These are phyloP conservation scores for Rhinolophus ferrumequinum DNA, from an alignment of 2,113 vertebrate species.

Conservation along the genomic window DNA sequence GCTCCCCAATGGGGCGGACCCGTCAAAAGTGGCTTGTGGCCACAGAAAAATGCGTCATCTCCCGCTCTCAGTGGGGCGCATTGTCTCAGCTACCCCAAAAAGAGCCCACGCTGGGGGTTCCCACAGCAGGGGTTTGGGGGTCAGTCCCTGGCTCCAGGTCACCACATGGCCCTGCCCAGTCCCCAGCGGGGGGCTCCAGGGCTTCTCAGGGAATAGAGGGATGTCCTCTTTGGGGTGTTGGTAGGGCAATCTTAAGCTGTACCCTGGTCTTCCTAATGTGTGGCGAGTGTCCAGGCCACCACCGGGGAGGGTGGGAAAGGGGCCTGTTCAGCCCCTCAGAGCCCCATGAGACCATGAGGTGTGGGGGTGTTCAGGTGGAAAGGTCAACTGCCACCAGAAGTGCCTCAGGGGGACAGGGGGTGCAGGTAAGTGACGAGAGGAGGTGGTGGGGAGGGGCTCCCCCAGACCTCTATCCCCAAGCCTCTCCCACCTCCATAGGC, in stretches of 20 bases:
- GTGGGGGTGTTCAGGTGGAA: background rate
- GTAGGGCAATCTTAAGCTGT: background rate
- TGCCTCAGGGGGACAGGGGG: background rate
- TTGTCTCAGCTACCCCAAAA: conserved; percentile 26
- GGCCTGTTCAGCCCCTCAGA: background rate
- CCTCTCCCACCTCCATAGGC: background rate
- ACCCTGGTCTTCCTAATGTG: background rate
- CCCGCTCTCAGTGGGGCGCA: background rate
- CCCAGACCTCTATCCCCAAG: background rate
- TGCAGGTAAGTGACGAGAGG: background rate
- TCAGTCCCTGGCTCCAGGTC: background rate
- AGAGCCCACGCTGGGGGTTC: conserved; percentile 2
- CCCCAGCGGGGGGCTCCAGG: background rate
- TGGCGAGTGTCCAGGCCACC: background rate
- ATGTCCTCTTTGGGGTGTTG: background rate
- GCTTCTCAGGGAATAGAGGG: background rate
- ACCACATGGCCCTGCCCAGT: background rate
- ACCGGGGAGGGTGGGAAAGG: no score
- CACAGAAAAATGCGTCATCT: conserved; percentile 74
- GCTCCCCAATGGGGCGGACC: conserved; percentile 65
- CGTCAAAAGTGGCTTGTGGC: conserved; percentile 69
- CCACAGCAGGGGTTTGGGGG: background rate
- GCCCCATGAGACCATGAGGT: background rate
- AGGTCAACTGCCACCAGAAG: background rate
- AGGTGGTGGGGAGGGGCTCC: background rate